Evolutionary conservation across 1,140 invertebrate species (phyloP), one percentile per base, ranked within the genome.

Genomic region (Hycleus cichorii): DNA sequence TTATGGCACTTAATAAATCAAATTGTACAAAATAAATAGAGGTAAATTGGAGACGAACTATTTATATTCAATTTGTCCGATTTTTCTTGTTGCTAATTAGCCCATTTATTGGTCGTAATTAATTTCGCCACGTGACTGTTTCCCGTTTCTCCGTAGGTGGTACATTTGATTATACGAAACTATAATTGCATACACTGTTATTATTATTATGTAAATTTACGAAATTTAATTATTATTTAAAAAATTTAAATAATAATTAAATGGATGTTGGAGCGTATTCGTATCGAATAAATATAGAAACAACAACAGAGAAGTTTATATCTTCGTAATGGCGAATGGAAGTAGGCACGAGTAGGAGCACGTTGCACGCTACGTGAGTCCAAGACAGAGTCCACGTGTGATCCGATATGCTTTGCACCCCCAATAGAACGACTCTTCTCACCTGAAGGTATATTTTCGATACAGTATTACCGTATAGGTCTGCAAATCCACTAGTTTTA

Each of bases 351-450:
- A 43, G 58, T 56, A 11, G 12, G 12, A 27, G 51, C 58, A 60
- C 58, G 52, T 60, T 60, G 58, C 58, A 39, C 18, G 50, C 52
- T 54, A 42, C 58, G 58, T 60, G 58, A 60, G 55, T 47, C 18
- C 32, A 32, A 32, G 32, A 5, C 12, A 9, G 10, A 47, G 52
- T 60, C 58, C 58, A 60, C 58, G 58, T 60, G 58, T 55, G 49
- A 45, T 49, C 43, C 39, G 48, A 45, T 60, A 47, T 60, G 58
- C 52, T 49, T 43, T 43, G 47, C 47, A 50, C 48, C 47, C 58
- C 46, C 45, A 50, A 32, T 39, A 7, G 32, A 32, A 32, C 32
- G 46, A 54, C 51, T 60, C 58, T 45, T 59, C 50, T 47, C 50
- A 54, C 58, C 58, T 60, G 47, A 18, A 45, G 58, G 52, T 39